Evolutionary conservation across 92 coral and sea anemone genomes (phyloP).

Genomic region (Actinostola sp.): DNA sequence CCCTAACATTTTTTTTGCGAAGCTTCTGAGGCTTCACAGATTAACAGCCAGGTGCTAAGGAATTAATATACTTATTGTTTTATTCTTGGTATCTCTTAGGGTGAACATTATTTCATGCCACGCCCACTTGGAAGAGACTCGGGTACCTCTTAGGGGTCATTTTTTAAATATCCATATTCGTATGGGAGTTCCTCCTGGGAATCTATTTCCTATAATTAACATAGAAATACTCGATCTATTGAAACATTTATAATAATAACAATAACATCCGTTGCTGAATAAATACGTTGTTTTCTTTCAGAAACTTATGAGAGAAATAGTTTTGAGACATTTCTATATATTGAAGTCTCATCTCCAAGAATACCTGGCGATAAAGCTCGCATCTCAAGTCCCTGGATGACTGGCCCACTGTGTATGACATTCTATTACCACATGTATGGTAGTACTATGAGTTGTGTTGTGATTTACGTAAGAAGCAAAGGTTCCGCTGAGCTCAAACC

Average conservation of each 20-base stretch:
- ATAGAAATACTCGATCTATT: too few species aligned
- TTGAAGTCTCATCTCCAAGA: conserved; percentile 38
- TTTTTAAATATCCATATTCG: too few species aligned
- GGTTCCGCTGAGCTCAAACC: conserved; percentile 14
- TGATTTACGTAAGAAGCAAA: conserved; percentile 29
- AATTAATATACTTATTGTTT: too few species aligned
- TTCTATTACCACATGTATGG: conserved; percentile 56
- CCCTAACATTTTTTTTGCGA: too few species aligned
- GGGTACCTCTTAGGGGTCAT: neutral
- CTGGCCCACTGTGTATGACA: conserved; percentile 32
- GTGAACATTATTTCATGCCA: neutral
- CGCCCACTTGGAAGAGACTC: too few species aligned
- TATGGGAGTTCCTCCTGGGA: too few species aligned
- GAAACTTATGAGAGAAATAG: neutral
- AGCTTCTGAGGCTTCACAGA: too few species aligned
- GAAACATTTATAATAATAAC: too few species aligned
- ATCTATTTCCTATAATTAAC: too few species aligned
- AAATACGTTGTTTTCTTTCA: too few species aligned
- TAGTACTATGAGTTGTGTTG: conserved; percentile 34
- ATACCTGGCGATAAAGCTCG: conserved; percentile 45
- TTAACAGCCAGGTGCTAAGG: too few species aligned
- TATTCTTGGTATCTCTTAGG: neutral
- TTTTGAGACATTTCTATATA: conserved; percentile 15
- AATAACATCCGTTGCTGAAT: too few species aligned
- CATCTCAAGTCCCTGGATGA: conserved; percentile 30